Percentiles rank a stretch among this genome's conserved stretches.
These are phyloP conservation scores for Psococerastis gibbosa DNA, from an alignment of 2,888 invertebrate species.

Conservation along the genomic window DNA sequence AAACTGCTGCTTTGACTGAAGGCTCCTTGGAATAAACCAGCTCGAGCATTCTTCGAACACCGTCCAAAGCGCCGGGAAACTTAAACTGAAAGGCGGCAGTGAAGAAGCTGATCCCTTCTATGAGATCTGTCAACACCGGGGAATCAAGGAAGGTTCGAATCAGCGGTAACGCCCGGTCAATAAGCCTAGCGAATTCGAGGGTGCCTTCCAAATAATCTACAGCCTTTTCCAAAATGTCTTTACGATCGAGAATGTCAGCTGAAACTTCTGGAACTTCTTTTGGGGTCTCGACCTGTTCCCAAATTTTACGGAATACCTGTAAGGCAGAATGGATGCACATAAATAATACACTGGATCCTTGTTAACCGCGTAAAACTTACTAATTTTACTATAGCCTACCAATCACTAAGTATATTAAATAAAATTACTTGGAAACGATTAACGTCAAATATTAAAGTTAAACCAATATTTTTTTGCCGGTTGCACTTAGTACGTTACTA, in stretches of 20 bases:
- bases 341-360: too few species aligned
- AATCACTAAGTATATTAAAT: too few species aligned
- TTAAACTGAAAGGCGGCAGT: constrained; percentile 61
- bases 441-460: too few species aligned
- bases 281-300: neutral
- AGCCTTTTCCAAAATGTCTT: neutral
- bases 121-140: constrained; percentile 45
- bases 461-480: too few species aligned
- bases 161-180: constrained; percentile 12
- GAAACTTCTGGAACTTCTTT: neutral
- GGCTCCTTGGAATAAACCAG: constrained; percentile 67
- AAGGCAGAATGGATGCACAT: too few species aligned
- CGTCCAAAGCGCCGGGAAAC: constrained; percentile 48
- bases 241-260: constrained; percentile 4
- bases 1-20: constrained; percentile 46
- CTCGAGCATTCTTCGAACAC: constrained; percentile 55
- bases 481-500: too few species aligned
- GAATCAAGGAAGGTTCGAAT: constrained; percentile 14
- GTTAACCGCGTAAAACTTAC: too few species aligned
- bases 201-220: constrained; percentile 9
- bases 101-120: constrained; percentile 78
- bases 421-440: too few species aligned
- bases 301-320: neutral
- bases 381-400: too few species aligned
- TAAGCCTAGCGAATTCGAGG: constrained; percentile 1